Evolutionary conservation across 2,113 vertebrate genomes (phyloP).

Genomic region (Tamias sibiricus): DNA sequence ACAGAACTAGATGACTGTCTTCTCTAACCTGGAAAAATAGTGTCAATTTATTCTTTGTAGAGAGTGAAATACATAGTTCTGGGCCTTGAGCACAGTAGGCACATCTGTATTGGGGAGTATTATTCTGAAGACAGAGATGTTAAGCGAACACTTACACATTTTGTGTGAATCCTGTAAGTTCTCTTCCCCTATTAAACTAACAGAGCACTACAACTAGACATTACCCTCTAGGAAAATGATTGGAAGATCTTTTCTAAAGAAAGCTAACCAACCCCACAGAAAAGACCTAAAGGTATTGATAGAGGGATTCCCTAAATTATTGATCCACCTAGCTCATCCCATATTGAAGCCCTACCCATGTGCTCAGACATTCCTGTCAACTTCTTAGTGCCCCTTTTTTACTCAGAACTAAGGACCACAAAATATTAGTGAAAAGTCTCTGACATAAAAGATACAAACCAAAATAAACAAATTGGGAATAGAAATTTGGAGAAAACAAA

Average conservation of each 20-base stretch:
- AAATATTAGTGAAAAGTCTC: slow-evolving; percentile 2
- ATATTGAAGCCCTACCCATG: neutral
- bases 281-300: neutral
- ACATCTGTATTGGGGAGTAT: neutral
- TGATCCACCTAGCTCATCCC: neutral
- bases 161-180: neutral
- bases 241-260: neutral
- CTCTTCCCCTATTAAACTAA: neutral
- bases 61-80: neutral
- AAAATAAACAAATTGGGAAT: neutral
- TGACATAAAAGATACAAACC: neutral
- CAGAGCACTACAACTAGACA: neutral
- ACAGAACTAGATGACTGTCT: neutral
- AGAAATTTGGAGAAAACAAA: slow-evolving; percentile 13
- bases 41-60: neutral
- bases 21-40: neutral
- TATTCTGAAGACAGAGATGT: neutral
- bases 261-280: neutral
- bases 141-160: neutral
- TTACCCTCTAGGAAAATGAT: neutral
- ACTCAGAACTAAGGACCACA: neutral
- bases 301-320: neutral
- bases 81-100: neutral
- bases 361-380: neutral
- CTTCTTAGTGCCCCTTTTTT: neutral